phyloP scores from a whole-genome alignment of 2,888 invertebrate species.

The Lasius fuliginosus region DNA sequence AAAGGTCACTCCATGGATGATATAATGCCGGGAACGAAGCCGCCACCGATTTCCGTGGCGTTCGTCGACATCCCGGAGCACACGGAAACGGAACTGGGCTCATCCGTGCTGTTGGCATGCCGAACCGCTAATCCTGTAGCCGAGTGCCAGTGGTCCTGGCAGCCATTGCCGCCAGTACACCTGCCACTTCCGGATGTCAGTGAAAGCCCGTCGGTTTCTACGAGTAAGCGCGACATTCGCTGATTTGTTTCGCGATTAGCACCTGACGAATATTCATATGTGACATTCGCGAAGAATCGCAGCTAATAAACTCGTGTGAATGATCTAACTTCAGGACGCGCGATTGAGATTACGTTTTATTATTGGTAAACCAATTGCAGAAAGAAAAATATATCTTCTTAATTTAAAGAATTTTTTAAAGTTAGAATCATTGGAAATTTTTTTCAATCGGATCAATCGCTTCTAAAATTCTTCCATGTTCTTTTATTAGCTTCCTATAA shows the following conservation, averaged over 20 bases:
- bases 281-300: neutral
- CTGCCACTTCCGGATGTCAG: constrained; percentile 82
- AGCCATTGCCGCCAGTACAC: constrained; percentile 81
- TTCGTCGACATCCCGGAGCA: constrained; percentile 81
- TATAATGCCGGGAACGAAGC: constrained; percentile 77
- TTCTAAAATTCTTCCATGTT: neutral
- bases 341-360: neutral
- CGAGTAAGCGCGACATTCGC: constrained; percentile 59
- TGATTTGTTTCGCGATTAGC: neutral
- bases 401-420: too few relatives aligned
- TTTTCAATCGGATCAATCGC: neutral
- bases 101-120: constrained; percentile 82
- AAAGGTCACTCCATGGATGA: constrained; percentile 80
- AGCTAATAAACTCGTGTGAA: neutral
- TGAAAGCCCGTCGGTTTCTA: constrained; percentile 69
- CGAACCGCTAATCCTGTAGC: constrained; percentile 80
- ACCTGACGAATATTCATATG: neutral
- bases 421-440: neutral
- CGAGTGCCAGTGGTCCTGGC: constrained; percentile 85
- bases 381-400: constrained; percentile 2
- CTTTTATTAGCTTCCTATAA: neutral
- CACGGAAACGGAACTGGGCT: constrained; percentile 81
- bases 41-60: constrained; percentile 71
- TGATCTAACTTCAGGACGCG: neutral
- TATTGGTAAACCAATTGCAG: neutral